Evolutionary conservation across 2,113 vertebrate genomes (phyloP), one percentile per base, ranked within the genome.

Genomic region (Colistium nudipinnis): DNA sequence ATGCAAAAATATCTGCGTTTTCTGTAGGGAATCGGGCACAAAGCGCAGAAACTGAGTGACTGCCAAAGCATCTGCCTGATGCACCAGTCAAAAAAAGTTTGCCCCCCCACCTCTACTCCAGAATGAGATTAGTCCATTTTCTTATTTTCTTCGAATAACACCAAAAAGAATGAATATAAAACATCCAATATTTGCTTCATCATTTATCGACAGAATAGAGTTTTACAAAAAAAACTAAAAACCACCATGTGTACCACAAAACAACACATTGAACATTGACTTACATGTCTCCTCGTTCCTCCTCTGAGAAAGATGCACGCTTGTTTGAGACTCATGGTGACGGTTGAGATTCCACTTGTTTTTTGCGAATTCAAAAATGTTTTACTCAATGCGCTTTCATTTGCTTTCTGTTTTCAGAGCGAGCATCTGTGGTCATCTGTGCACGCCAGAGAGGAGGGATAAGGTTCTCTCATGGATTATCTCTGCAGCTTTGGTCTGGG

Each of bases 271-370:
- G 27, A 53, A 39, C 3, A 4, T 12, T 66, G 13, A 81, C 93
- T 94, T 86, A 96, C 95, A 82, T 76, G 63, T 84, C 90, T 85
- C 14, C 83, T 93, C 17, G 94, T 92, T 66, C 93, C 93, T 3
- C 94, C 94, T 76, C 89, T 90, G 55, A 96, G 81, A 84, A 96
- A 96, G 89, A 96, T 95, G 88, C 95, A 96, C 22, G 95, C 93
- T 6, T 94, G 93, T 44, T 95, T 94, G 25, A 90, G 17, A 59
- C 90, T 88, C 94, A 96, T 94, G 84, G 41, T 57, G 71, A 41
- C 2, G 38, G 28, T 51, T 1, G 2, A 51, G 53, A 55, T 79
- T 57, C 66, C 45, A 7, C n/a, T 31, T 48, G 62, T 61, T 14
- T n/a, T 61, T 59, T 30, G 19, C 51, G 25, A 61, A 51, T 25